phyloP scores from a whole-genome alignment of 2,888 invertebrate genomes.

The Agonopterix alstromeriana region DNA sequence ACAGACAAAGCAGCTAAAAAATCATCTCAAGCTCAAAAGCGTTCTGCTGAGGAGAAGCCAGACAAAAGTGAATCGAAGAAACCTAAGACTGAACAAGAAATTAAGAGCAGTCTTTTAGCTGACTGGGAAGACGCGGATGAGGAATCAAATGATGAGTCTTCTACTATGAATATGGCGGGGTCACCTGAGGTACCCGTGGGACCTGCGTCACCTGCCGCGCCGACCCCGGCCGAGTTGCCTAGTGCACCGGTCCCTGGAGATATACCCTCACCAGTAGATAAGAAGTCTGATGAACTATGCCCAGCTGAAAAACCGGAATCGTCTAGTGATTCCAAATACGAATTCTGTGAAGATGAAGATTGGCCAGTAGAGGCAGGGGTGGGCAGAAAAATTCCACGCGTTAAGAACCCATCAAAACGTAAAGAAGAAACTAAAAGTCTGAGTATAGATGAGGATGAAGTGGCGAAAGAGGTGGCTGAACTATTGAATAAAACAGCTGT shows the following conservation, averaged over 20 bases:
- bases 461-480: slow-evolving; percentile 77
- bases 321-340: slow-evolving; percentile 82
- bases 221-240: slow-evolving; percentile 52
- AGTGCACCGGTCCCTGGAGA: slow-evolving; percentile 36
- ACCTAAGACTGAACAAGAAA: slow-evolving; percentile 77
- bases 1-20: slow-evolving; percentile 46
- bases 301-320: slow-evolving; percentile 57
- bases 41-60: slow-evolving; percentile 44
- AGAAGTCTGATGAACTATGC: slow-evolving; percentile 31
- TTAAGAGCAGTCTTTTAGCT: slow-evolving; percentile 82
- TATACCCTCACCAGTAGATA: slow-evolving; percentile 32
- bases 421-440: slow-evolving; percentile 58
- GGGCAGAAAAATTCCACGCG: slow-evolving; percentile 81
- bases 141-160: slow-evolving; percentile 53
- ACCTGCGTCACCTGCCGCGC: slow-evolving; percentile 53
- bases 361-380: slow-evolving; percentile 72
- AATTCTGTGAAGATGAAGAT: slow-evolving; percentile 86
- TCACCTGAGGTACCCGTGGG: slow-evolving; percentile 54
- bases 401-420: slow-evolving; percentile 61
- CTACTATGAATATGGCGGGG: slow-evolving; percentile 34
- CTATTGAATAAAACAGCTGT: slow-evolving; percentile 78
- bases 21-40: slow-evolving; percentile 50
- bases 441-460: slow-evolving; percentile 62
- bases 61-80: slow-evolving; percentile 55
- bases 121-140: slow-evolving; percentile 85